These are phyloP conservation scores for Triplophysa siluroides DNA, from an alignment of 2,113 vertebrate species.

Conservation along the genomic window DNA sequence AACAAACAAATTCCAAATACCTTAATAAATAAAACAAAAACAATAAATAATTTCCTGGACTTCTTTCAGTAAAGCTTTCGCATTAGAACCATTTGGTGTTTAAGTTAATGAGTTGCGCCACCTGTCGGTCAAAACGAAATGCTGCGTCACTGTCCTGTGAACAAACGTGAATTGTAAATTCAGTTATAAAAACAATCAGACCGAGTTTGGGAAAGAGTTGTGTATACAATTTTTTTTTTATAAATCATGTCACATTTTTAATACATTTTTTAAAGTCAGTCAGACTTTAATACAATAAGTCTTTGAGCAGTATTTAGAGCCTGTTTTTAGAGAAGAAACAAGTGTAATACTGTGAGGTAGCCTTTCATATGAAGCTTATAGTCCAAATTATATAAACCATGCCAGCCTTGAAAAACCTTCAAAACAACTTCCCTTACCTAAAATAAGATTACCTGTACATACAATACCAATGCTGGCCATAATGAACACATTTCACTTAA, in stretches of 20 bases:
- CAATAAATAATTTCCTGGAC: background rate
- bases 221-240: too few relatives aligned
- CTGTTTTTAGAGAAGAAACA: background rate
- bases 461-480: background rate
- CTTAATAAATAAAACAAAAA: background rate
- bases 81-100: background rate
- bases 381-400: background rate
- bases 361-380: background rate
- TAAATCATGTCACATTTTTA: background rate
- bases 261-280: background rate
- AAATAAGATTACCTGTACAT: background rate
- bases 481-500: background rate
- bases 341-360: background rate
- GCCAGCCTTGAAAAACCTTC: background rate
- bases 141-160: background rate
- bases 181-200: too few relatives aligned
- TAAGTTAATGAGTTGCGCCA: background rate
- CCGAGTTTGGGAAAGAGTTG: background rate
- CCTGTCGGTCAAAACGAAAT: background rate
- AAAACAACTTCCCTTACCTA: background rate
- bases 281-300: background rate
- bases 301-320: background rate
- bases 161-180: too few relatives aligned
- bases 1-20: conserved; percentile 33
- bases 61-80: background rate